Base-by-base conservation (phyloP, 92 coral and sea anemone genomes). In the Virgularia gustaviana region DNA sequence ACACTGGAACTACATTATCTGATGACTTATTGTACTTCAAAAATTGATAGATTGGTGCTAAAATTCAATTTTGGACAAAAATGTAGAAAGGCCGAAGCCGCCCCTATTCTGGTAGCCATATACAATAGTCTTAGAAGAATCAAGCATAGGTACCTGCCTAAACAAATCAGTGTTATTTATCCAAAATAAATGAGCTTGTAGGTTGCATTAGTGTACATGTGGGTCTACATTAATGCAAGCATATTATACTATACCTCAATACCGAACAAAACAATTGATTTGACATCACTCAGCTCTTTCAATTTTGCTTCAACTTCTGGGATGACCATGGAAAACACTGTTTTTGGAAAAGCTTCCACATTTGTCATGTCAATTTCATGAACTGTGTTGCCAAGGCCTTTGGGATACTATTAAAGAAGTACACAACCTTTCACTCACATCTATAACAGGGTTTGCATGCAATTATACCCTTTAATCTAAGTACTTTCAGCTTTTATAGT, bases 301-400 rank as follows among this genome's bases (percentile, higher is more conserved):
- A 92, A 78, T 38, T 89, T 87, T 51, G 86, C 86, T 49, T 92
- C 98, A 1, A 92, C 98, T 10, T 89, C 98, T 4, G 96, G 96
- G 33, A 89, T 82, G 25, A 92, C 88, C 98, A 92, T 92, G 37
- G 98, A 92, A 76, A 92, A 92, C 34, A 86, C 87, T 35, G 96
- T 92, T 75, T 92, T 92, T 9, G 98, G 79, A 58, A 71, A 89
- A 23, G 90, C 96, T 72, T 83, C 88, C 63, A 92, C 86, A 2
- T 66, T 58, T n/a, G 83, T 84, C 41, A 96, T 92, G 44, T 92
- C 96, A 82, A 92, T 89, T 70, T 92, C 98, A 27, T 53, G 71
- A 7, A 92, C 98, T 27, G 96, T 89, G 65, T 64, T 92, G 9
- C 98, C 98, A 53, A 92, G 88, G 4, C 98, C 98, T 73, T 84